These are phyloP conservation scores for Phlogophora meticulosa DNA, from an alignment of 2,888 invertebrate genomes.

Conservation along the genomic window DNA sequence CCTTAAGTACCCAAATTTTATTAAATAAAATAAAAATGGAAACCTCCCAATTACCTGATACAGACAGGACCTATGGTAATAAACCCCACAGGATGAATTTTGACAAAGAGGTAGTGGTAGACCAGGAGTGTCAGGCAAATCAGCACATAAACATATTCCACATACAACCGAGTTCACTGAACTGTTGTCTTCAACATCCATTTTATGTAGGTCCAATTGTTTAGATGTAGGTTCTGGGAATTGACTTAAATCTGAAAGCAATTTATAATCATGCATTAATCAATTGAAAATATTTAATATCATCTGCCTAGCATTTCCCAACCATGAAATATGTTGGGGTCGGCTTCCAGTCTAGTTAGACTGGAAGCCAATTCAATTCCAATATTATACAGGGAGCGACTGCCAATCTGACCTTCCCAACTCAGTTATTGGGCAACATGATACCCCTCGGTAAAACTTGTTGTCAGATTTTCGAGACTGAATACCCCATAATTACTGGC, in stretches of 20 bases:
- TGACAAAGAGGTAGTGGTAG: constrained; percentile 85
- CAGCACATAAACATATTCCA: constrained; percentile 82
- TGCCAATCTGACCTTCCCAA: no score
- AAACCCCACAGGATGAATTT: constrained; percentile 80
- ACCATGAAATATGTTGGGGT: no score
- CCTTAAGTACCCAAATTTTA: no score
- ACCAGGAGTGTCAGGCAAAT: constrained; percentile 73
- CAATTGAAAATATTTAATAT: neutral
- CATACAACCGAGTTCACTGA: constrained; percentile 69
- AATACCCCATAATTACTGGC: no score
- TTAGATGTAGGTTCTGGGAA: constrained; percentile 64
- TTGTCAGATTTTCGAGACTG: no score
- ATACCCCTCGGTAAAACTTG: no score
- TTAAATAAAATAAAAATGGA: neutral
- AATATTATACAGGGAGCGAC: no score
- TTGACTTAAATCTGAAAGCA: constrained; percentile 70
- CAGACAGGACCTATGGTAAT: constrained; percentile 83
- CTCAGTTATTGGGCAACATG: no score
- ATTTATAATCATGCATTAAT: neutral
- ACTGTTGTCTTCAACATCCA: constrained; percentile 32
- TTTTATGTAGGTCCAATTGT: constrained; percentile 11
- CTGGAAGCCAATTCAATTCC: no score
- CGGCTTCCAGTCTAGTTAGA: no score
- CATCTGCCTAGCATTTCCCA: no score
- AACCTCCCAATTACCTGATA: constrained; percentile 76